Evolutionary conservation across 2,797 vertebrate species (phyloP), one percentile per base, ranked within the genome.

Genomic region (Rhinoraja longicauda): DNA sequence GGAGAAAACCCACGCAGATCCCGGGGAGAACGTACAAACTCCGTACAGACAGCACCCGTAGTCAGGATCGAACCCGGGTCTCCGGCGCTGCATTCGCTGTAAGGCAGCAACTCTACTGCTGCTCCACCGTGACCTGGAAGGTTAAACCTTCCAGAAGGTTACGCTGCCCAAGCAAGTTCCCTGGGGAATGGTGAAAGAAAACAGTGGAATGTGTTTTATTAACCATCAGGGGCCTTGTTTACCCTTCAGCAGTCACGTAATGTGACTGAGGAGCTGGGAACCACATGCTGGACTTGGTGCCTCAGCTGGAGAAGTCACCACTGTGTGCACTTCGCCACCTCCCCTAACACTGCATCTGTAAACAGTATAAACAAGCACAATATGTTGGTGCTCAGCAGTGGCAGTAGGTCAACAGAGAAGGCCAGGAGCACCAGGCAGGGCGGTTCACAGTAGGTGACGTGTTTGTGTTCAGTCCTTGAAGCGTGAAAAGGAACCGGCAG

Each of bases 211-310:
- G 39, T 75, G 70, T 75, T 92, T 53, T 73, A 19, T 57, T 53
- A 57, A 57, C 39, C 45, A 39, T 75, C 45, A 57, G 21, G 39
- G 24, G 24, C 21, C 17, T 73, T 72, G 90, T 92, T 92, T 92
- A 75, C 19, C 26, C 21, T 57, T 39, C 8, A 45, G 1, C 70
- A 29, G 67, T 24, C 67, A 75, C 29, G 39, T 92, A 75, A 73
- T 92, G 70, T 92, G 70, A 75, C 32, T n/a, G 90, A 92, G 36
- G 70, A 75, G 67, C 70, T 75, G 70, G 26, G 29, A 92, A 75
- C 39, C 67, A 75, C 70, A 29, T 75, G 24, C 90, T 1, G 12
- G 32, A 91, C 45, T 9, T 39, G 36, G 64, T 45, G 39, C 19
- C 67, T 73, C 19, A 91, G 21, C 21, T 29, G 90, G 39, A 53